Conservation (phyloP, 2,888 invertebrate species). For the Rhagonycha fulva region DNA sequence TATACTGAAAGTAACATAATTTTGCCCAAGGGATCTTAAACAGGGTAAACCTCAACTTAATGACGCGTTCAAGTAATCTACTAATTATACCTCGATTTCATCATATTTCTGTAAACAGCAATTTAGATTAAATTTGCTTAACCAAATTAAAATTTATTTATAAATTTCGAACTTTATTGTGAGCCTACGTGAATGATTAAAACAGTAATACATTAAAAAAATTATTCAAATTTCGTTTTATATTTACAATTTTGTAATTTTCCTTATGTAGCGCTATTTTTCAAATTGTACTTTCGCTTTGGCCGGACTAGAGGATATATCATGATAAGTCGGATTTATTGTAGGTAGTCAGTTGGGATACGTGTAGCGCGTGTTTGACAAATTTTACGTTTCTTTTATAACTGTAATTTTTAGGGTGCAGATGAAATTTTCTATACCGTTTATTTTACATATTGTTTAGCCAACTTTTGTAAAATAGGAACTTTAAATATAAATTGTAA, state of each 20-base stretch:
- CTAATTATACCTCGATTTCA: neutral
- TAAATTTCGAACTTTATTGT: neutral
- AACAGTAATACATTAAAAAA: neutral
- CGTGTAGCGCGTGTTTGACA: slow-evolving; percentile 10
- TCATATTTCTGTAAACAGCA: neutral
- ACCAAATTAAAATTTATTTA: neutral
- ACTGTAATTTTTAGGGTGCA: neutral
- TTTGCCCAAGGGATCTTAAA: neutral
- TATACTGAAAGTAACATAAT: neutral
- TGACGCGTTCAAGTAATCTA: neutral
- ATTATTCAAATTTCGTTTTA: neutral
- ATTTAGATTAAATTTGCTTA: neutral
- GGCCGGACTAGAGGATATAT: slow-evolving; percentile 10
- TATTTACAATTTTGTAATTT: neutral
- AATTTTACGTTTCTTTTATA: slow-evolving; percentile 8
- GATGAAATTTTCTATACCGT: neutral
- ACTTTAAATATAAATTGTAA: neutral
- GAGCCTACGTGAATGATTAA: neutral
- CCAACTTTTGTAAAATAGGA: neutral
- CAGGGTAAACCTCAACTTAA: neutral
- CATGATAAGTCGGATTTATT: slow-evolving; percentile 16
- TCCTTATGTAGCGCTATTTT: neutral
- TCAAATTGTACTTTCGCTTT: slow-evolving; percentile 10
- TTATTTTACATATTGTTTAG: neutral
- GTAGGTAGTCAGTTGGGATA: slow-evolving; percentile 5